phyloP scores from a whole-genome alignment of 2,888 invertebrate genomes.

The Danaus chrysippus region DNA sequence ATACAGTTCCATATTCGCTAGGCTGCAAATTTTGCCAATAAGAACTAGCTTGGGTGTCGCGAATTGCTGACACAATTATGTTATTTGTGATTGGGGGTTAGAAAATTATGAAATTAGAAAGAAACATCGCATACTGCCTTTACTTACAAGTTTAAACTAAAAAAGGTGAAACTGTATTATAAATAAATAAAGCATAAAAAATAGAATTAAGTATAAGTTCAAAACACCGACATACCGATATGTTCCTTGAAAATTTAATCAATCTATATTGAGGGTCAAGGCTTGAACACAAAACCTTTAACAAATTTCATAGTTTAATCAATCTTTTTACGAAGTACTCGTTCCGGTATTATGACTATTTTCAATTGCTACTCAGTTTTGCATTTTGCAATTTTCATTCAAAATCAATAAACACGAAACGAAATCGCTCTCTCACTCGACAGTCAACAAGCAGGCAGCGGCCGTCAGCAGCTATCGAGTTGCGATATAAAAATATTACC shows the following conservation, averaged over 20 bases:
- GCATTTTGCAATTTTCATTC: conserved; percentile 37
- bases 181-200: neutral
- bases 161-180: neutral
- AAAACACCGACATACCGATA: conserved; percentile 18
- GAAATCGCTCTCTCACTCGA: conserved; percentile 36
- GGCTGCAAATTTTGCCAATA: neutral
- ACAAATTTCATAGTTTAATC: conserved; percentile 36
- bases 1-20: neutral
- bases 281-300: conserved; percentile 33
- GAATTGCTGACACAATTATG: neutral
- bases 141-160: neutral
- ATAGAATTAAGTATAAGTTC: neutral
- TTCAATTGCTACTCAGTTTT: conserved; percentile 32
- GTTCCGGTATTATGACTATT: conserved; percentile 15
- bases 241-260: conserved; percentile 24
- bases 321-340: neutral
- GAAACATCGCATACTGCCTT: neutral
- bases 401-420: conserved; percentile 51
- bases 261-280: conserved; percentile 38
- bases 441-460: conserved; percentile 2
- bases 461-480: neutral
- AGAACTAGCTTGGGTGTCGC: neutral
- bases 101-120: conserved; percentile 6
- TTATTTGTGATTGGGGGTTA: neutral
- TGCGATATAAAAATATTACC: neutral